Evolutionary conservation across 2,113 vertebrate species (phyloP).

Genomic region (Talpa occidentalis): DNA sequence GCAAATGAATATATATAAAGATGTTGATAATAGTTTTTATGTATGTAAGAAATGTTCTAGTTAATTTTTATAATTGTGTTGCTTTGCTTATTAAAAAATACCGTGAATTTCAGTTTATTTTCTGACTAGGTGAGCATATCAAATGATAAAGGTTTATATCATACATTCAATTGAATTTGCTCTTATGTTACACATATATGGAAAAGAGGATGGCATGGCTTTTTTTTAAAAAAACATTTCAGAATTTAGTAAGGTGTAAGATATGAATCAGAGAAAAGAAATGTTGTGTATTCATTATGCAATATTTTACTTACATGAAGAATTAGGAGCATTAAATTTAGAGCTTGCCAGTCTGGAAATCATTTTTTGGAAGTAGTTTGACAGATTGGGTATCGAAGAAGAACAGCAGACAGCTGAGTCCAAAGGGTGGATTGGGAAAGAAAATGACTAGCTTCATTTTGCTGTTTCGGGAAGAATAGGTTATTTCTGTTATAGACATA

Average conservation of each 20-base stretch:
- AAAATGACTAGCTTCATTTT: not conserved
- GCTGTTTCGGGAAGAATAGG: not conserved
- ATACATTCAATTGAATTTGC: not conserved
- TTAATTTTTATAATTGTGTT: slow-evolving; percentile 55
- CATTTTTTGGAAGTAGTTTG: slow-evolving; percentile 16
- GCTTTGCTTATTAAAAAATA: not conserved
- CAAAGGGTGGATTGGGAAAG: not conserved
- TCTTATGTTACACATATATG: not conserved
- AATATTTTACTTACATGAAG: not conserved
- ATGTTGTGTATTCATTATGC: slow-evolving; percentile 6
- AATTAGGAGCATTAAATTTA: slow-evolving; percentile 23
- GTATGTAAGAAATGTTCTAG: not conserved
- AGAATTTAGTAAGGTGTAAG: slow-evolving; percentile 17
- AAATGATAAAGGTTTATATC: not conserved
- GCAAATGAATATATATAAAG: not conserved
- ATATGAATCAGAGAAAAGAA: slow-evolving; percentile 28
- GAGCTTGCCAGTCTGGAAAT: slow-evolving; percentile 17
- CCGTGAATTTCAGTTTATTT: slow-evolving; percentile 7
- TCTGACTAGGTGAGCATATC: not conserved
- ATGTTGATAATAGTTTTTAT: slow-evolving; percentile 18
- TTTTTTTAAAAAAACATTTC: slow-evolving; percentile 26
- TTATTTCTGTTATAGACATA: not conserved
- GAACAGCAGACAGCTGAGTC: not conserved
- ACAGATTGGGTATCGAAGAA: not conserved
- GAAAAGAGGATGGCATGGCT: not conserved